phyloP scores from a whole-genome alignment of 2,113 vertebrate genomes.

The Capreolus pygargus region DNA sequence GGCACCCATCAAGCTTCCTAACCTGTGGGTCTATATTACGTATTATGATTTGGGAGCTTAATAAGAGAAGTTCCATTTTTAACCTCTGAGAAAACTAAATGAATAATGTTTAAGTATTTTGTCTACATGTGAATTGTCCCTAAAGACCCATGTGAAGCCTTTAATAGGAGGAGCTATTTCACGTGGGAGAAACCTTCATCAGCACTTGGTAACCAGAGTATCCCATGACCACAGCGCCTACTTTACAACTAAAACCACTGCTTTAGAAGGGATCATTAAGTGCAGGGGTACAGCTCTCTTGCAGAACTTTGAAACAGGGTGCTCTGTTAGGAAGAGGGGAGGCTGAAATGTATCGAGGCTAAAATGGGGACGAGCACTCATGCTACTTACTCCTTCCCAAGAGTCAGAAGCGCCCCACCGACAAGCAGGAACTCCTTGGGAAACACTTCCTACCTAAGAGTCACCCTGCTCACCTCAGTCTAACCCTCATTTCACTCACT shows the following conservation, averaged over 20 bases:
- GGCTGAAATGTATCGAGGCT: not conserved
- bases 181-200: not conserved
- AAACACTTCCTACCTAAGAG: not conserved
- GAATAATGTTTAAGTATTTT: not conserved
- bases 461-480: not conserved
- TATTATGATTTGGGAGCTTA: not conserved
- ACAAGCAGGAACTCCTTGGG: not conserved
- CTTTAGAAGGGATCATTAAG: not conserved
- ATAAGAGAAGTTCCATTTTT: not conserved
- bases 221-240: not conserved
- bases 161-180: not conserved
- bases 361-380: not conserved
- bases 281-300: not conserved
- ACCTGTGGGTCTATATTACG: not conserved
- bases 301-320: not conserved
- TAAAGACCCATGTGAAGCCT: not conserved
- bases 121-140: not conserved
- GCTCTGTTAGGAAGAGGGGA: not conserved
- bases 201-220: not conserved
- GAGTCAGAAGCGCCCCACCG: not conserved
- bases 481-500: not conserved
- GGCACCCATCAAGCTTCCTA: not conserved
- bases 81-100: slow-evolving; percentile 24
- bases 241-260: not conserved
- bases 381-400: not conserved